Conservation (phyloP, 2,888 invertebrate genomes). For the Lochmaea capreae region DNA sequence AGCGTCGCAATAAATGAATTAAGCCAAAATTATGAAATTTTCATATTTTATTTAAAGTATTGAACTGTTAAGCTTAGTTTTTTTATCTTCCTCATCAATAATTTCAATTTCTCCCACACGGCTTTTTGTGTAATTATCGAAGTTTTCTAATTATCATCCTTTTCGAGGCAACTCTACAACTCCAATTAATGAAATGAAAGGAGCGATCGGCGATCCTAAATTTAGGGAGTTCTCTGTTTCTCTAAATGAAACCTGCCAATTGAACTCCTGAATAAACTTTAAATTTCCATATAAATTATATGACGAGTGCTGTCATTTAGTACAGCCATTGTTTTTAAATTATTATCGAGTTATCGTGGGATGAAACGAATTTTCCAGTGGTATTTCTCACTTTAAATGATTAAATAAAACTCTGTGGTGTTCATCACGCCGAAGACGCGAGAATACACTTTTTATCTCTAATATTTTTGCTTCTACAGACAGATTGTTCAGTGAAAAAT, state of each 20-base stretch:
- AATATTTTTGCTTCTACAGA: too few relatives aligned
- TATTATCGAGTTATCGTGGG: neutral
- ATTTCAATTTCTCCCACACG: slow-evolving; percentile 26
- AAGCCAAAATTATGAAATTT: neutral
- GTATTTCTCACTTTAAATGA: neutral
- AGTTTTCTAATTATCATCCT: slow-evolving; percentile 37
- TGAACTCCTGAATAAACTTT: slow-evolving; percentile 23
- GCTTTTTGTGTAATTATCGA: slow-evolving; percentile 30
- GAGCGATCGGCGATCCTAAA: slow-evolving; percentile 27
- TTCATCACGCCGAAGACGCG: too few relatives aligned
- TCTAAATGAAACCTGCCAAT: slow-evolving; percentile 19
- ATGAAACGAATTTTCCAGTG: neutral
- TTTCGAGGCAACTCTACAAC: slow-evolving; percentile 18
- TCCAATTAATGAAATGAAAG: slow-evolving; percentile 33
- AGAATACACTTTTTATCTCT: too few relatives aligned
- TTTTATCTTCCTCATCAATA: slow-evolving; percentile 17
- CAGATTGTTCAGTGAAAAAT: too few relatives aligned
- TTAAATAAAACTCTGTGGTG: neutral
- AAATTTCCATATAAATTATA: slow-evolving; percentile 20
- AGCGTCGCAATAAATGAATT: neutral
- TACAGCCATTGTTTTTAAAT: neutral
- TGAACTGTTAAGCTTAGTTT: neutral
- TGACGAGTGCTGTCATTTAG: slow-evolving; percentile 6
- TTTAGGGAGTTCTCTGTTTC: slow-evolving; percentile 20
- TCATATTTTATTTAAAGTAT: neutral